Evolutionary conservation across 2,888 invertebrate genomes (phyloP).

Genomic region (Yponomeuta sedellus): DNA sequence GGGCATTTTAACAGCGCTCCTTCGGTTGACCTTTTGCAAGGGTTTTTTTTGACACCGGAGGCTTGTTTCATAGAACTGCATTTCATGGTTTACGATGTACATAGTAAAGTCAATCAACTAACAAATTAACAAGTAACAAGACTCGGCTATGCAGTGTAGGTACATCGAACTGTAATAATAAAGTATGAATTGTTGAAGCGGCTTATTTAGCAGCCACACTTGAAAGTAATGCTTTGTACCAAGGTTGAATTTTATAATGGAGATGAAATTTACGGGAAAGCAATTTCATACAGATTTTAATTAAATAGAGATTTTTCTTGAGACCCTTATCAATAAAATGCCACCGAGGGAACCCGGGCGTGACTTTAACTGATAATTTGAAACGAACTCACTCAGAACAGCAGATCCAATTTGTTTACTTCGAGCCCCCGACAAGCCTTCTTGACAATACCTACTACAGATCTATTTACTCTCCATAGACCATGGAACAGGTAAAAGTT

Average conservation of each 20-base stretch:
- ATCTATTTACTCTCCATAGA: neutral
- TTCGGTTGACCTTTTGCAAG: slow-evolving; percentile 51
- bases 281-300: too few relatives aligned
- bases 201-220: neutral
- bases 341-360: neutral
- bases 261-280: neutral
- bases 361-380: neutral
- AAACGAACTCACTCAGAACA: neutral
- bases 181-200: too few relatives aligned
- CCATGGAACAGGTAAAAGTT: neutral
- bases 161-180: too few relatives aligned
- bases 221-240: neutral
- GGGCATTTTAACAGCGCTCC: slow-evolving; percentile 61
- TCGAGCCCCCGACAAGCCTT: slow-evolving; percentile 28
- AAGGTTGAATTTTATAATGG: neutral
- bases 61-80: too few relatives aligned
- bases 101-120: too few relatives aligned
- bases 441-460: slow-evolving; percentile 22
- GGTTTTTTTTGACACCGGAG: slow-evolving; percentile 7
- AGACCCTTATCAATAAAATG: neutral
- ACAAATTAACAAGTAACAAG: too few relatives aligned
- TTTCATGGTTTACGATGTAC: too few relatives aligned
- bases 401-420: slow-evolving; percentile 46
- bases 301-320: neutral
- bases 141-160: too few relatives aligned